A percentile compares a stretch with the other conserved stretches of the same genome.
Conservation (phyloP, 1,140 invertebrate species). For the Stegodyphus mimosarum region DNA sequence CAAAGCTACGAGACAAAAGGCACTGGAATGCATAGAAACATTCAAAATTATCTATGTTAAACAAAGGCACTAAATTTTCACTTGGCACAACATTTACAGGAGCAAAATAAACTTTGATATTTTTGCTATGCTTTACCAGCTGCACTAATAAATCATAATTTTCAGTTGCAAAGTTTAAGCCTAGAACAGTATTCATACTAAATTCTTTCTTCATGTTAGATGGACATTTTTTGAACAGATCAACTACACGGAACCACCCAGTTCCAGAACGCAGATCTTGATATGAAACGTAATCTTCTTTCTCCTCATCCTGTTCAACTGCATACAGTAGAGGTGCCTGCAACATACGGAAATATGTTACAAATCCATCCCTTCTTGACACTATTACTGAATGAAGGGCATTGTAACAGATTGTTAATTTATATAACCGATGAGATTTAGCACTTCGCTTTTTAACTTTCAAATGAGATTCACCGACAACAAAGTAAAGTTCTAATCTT, state of each 20-base stretch:
- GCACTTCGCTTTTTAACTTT: slow-evolving; percentile 17
- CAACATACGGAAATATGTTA: slow-evolving; percentile 16
- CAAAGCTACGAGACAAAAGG: slow-evolving; percentile 30
- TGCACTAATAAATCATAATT: slow-evolving; percentile 31
- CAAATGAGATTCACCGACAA: slow-evolving; percentile 32
- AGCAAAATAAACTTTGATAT: slow-evolving; percentile 37
- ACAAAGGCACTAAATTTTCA: background rate
- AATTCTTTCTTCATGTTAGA: slow-evolving; percentile 24
- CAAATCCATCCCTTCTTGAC: slow-evolving; percentile 3
- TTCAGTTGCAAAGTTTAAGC: slow-evolving; percentile 16
- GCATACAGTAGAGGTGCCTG: slow-evolving; percentile 28
- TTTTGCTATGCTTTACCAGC: background rate
- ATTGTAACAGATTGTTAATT: slow-evolving; percentile 35
- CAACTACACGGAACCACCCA: slow-evolving; percentile 4
- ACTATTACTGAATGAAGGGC: slow-evolving; percentile 9
- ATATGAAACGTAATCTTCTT: slow-evolving; percentile 16
- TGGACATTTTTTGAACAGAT: slow-evolving; percentile 19
- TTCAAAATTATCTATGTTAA: slow-evolving; percentile 17
- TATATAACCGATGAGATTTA: slow-evolving; percentile 20
- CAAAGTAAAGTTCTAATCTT: slow-evolving; percentile 32
- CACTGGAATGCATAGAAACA: slow-evolving; percentile 50
- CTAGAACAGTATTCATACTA: slow-evolving; percentile 38
- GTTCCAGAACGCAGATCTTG: background rate
- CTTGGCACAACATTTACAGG: slow-evolving; percentile 19
- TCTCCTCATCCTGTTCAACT: slow-evolving; percentile 10